A percentile compares a stretch with the other conserved stretches of the same genome.
Conservation (phyloP, 1,140 invertebrate genomes). For the Achroia grisella region DNA sequence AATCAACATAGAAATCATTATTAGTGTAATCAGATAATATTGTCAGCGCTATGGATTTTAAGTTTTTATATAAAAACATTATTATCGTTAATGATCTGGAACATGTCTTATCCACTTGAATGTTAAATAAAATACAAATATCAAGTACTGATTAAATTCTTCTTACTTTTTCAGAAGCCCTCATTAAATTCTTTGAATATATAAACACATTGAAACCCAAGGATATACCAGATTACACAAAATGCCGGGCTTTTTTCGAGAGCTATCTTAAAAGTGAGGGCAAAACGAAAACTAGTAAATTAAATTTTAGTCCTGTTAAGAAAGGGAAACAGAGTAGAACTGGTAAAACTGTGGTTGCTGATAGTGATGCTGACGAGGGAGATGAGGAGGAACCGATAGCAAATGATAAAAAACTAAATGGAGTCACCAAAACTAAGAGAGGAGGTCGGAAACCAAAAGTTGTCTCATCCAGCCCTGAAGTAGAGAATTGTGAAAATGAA, state of each 20-base stretch:
- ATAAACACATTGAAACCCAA: constrained; percentile 81
- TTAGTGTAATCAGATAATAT: no score
- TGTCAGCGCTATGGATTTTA: no score
- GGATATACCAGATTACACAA: constrained; percentile 83
- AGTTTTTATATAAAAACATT: no score
- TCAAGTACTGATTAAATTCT: neutral
- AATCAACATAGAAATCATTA: no score
- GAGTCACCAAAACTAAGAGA: constrained; percentile 7
- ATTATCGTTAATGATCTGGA: no score
- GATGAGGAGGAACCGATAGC: constrained; percentile 4
- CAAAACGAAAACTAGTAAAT: constrained; percentile 35
- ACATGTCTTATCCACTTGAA: no score
- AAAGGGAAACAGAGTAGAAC: constrained; percentile 22
- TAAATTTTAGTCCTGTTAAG: constrained; percentile 41
- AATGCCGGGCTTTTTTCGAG: constrained; percentile 78
- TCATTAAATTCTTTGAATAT: constrained; percentile 82
- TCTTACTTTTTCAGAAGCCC: constrained; percentile 62
- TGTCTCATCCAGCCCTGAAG: constrained; percentile 3
- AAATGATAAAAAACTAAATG: constrained; percentile 2
- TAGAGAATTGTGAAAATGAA: constrained; percentile 8
- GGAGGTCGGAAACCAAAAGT: constrained; percentile 18
- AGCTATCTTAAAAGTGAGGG: constrained; percentile 50
- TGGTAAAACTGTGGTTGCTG: constrained; percentile 1
- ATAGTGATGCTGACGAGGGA: constrained; percentile 9
- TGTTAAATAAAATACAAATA: no score